Percentiles rank a stretch among this genome's conserved stretches.
phyloP scores from a whole-genome alignment of 2,797 vertebrate genomes.

The Phoebastria nigripes region DNA sequence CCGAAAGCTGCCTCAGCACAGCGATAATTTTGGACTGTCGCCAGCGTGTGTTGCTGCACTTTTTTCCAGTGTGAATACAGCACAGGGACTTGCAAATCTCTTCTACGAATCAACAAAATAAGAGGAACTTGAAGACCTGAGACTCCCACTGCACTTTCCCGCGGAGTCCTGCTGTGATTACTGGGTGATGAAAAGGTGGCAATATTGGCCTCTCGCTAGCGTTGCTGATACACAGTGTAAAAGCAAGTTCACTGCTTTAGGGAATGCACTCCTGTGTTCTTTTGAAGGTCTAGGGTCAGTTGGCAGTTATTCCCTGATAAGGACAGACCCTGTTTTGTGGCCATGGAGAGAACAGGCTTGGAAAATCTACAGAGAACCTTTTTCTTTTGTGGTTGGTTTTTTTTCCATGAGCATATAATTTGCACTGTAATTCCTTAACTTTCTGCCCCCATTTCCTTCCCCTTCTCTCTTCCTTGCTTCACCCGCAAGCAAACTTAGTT shows the following conservation, averaged over 20 bases:
- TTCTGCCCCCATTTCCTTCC: not conserved
- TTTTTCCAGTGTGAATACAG: not conserved
- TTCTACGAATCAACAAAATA: not conserved
- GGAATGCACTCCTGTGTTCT: accelerated
- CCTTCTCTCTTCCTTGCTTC: not conserved
- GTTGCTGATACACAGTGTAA: not conserved
- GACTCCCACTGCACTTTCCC: not conserved
- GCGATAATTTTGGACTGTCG: not conserved
- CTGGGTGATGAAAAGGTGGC: not conserved
- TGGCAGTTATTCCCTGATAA: not conserved
- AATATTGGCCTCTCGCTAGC: not conserved
- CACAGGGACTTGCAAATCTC: not conserved
- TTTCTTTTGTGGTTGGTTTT: not conserved
- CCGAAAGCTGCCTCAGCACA: not conserved
- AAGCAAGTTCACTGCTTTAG: not conserved
- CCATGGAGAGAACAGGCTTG: not conserved
- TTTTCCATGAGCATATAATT: not conserved
- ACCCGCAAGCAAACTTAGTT: not conserved
- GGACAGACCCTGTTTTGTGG: not conserved
- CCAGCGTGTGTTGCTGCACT: not conserved
- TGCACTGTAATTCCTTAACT: not conserved
- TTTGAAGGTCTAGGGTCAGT: not conserved
- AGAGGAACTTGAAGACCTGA: not conserved
- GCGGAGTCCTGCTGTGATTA: not conserved
- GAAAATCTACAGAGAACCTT: not conserved